Conservation (phyloP, 1,140 invertebrate species). For the Bicyclus anynana region DNA sequence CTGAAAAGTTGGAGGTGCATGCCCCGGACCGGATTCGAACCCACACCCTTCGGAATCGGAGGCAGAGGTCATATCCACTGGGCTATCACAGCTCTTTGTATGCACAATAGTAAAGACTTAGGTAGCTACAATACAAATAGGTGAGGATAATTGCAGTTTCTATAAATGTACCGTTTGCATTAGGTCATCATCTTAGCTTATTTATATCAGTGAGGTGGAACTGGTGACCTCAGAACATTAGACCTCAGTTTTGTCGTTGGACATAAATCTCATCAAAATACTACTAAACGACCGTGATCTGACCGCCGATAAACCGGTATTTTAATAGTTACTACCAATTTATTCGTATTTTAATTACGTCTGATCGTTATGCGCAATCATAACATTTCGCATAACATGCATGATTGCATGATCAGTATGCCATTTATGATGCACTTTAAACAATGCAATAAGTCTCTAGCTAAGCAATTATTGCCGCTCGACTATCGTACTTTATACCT, state of each 20-base stretch:
- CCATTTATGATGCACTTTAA: too few species aligned
- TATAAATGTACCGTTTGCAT: slow-evolving; percentile 1
- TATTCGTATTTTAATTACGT: not conserved
- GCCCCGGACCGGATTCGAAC: too few species aligned
- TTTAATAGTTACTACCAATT: not conserved
- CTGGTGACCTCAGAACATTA: slow-evolving; percentile 15
- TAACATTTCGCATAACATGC: not conserved
- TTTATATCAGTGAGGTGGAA: slow-evolving; percentile 21
- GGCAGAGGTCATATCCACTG: too few species aligned
- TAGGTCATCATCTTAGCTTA: slow-evolving; percentile 21
- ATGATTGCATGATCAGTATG: too few species aligned
- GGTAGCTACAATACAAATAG: not conserved
- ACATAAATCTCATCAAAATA: slow-evolving; percentile 13
- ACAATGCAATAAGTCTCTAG: too few species aligned
- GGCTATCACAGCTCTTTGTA: too few species aligned
- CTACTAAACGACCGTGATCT: not conserved
- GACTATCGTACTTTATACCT: too few species aligned
- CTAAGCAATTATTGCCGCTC: too few species aligned
- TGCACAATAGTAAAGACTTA: too few species aligned
- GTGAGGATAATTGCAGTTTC: not conserved
- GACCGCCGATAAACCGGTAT: slow-evolving; percentile 9
- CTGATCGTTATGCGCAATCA: not conserved
- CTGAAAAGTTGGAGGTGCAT: too few species aligned
- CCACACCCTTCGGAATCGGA: too few species aligned
- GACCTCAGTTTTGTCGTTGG: slow-evolving; percentile 14